Conservation (phyloP, 2,113 vertebrate species). For the Xiphias gladius region DNA sequence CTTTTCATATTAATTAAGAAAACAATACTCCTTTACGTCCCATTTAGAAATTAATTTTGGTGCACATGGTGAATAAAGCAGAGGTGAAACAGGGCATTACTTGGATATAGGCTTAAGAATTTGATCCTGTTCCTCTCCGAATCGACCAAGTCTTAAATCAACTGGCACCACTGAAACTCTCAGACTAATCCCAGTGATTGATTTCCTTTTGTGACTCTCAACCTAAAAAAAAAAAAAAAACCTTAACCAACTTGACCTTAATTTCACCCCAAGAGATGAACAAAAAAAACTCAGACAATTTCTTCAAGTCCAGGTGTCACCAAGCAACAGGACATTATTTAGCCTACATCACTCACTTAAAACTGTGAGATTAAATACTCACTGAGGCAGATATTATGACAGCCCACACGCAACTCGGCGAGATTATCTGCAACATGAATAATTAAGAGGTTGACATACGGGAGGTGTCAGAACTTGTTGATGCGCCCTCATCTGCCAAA, state of each 20-base stretch:
- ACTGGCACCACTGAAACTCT: background rate
- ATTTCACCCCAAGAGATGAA: background rate
- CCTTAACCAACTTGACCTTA: background rate
- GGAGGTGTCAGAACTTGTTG: conserved; percentile 84
- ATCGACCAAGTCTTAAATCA: background rate
- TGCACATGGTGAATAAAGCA: conserved; percentile 17
- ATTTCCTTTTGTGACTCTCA: background rate
- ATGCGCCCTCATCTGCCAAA: conserved; percentile 83
- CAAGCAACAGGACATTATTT: background rate
- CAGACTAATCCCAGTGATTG: background rate
- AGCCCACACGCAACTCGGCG: background rate
- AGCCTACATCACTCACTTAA: too few relatives aligned
- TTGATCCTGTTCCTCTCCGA: background rate
- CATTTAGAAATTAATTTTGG: conserved; percentile 2
- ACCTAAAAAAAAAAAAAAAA: background rate
- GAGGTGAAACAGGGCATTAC: background rate
- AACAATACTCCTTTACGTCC: background rate
- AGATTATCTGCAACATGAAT: conserved; percentile 4
- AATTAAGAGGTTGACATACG: conserved; percentile 64
- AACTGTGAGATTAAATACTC: background rate
- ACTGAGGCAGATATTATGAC: background rate
- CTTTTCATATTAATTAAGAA: background rate
- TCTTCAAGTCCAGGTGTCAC: background rate
- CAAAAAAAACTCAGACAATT: background rate
- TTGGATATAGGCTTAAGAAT: background rate